Base-by-base conservation (phyloP, 2,797 vertebrate genomes). In the Semaprochilodus insignis region DNA sequence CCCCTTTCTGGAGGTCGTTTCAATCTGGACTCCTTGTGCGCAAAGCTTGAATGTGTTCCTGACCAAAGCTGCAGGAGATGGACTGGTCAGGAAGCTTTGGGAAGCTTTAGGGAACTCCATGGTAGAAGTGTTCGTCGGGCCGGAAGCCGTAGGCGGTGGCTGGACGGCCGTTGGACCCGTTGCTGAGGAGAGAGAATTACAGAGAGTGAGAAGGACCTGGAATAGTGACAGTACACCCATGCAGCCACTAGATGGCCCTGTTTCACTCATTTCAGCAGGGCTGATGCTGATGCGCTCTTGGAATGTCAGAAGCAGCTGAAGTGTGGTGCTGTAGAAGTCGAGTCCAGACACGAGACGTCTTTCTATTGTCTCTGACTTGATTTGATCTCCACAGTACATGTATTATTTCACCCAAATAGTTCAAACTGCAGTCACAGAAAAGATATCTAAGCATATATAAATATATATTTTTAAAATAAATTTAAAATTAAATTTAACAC, bases 71-170 rank as follows among this genome's bases (percentile, higher is more conserved):
- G 13, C n/a, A 51, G 1, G 15, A 34, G 7, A 21, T 75, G 48
- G 27, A 55, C 54, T 7, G 66, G 16, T 16, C 54, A 63, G 8
- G 40, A n/a, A 0, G 21, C 16, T 60, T 55, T 1, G 44, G 44
- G 44, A 48, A 27, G 11, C 36, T 83, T 84, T 91, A 97, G 80
- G 75, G 75, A 36, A 92, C 87, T 36, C 92, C 94, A 0, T 90
- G 97, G 92, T 95, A 96, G 82, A 94, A 97, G 0, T 95, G 95
- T 23, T 99, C 97, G 2, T 99, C 97, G 0, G 97, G 96, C 84
- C 97, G 96, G 86, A 96, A 99, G 76, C 97, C 97, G 0, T 99
- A 99, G 0, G 97, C 97, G 0, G 97, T 99, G 0, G 92, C 92
- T 0, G 97, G 97, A 82, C 97, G 96, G 77, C 94, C 95, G 0